Base-by-base conservation (phyloP, 2,113 vertebrate species). In the Zosterops lateralis region DNA sequence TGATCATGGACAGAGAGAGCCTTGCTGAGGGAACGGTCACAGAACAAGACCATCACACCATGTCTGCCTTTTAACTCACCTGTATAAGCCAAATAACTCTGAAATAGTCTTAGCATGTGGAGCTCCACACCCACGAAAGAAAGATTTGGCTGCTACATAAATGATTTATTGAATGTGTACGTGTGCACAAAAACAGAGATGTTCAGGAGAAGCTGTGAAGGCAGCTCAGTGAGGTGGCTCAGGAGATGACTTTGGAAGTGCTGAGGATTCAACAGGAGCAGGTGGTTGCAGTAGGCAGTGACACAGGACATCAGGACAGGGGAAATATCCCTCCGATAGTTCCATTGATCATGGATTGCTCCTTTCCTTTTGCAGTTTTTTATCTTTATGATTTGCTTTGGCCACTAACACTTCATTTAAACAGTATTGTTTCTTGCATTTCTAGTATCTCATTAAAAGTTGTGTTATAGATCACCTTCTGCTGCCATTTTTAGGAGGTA, bases 301-400 rank as follows among this genome's bases (percentile, higher is more conserved):
- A 50, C 32, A 36, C 0, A 56, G 45, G 29, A 34, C 1, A 0
- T 32, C 1, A 2, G 9, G 18, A 12, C 22, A 22, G 26, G 6
- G 16, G 5, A 60, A 65, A 38, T 7, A 15, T 65, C 21, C 10
- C 6, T 38, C 47, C 9, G 32, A 2, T 16, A n/a, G 7, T 50
- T 66, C 10, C 31, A 57, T 1, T 56, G 32, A 19, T 84, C 10
- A 29, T 3, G 9, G 34, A 76, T 3, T 2, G 1, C 19, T 29
- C 11, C 14, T 78, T 58, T 75, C 18, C 21, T 86, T 82, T 68
- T 54, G 14, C 40, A 38, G 11, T 26, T 84, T 80, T 91, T 84
- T 65, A 34, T 17, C 28, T 65, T 57, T 81, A 24, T 57, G 6
- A 20, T 31, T 84, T 81, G 15, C 12, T 70, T 70, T 87, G 57